Evolutionary conservation across 2,797 vertebrate species (phyloP).

Genomic region (Chaetodon trifasciatus): DNA sequence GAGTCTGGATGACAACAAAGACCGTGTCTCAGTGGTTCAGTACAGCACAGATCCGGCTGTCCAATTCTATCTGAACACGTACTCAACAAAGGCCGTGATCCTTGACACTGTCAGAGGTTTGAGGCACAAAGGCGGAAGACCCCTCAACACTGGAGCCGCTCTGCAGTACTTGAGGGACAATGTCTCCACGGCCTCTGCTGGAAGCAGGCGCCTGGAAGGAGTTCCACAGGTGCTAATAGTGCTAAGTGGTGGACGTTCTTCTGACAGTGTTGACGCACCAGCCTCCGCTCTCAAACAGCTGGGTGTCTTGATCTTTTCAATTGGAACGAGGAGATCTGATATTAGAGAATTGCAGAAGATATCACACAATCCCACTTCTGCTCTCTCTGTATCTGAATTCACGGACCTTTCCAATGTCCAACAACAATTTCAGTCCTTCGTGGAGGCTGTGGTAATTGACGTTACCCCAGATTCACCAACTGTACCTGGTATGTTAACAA

Average conservation of each 20-base stretch:
- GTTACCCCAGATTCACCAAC: slow-evolving; percentile 31
- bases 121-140: slow-evolving; percentile 52
- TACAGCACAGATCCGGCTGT: slow-evolving; percentile 69
- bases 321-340: slow-evolving; percentile 71
- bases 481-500: slow-evolving; percentile 53
- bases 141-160: slow-evolving; percentile 68
- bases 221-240: slow-evolving; percentile 88
- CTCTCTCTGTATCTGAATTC: slow-evolving; percentile 45
- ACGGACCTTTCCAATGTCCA: slow-evolving; percentile 55
- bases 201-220: slow-evolving; percentile 65
- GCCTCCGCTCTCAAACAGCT: slow-evolving; percentile 83
- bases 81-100: slow-evolving; percentile 23
- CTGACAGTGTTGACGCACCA: slow-evolving; percentile 81
- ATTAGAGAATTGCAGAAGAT: slow-evolving; percentile 58
- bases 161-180: slow-evolving; percentile 58
- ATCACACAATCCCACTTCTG: slow-evolving; percentile 28
- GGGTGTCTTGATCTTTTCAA: slow-evolving; percentile 80
- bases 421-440: slow-evolving; percentile 43
- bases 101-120: slow-evolving; percentile 53
- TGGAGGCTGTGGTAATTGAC: slow-evolving; percentile 46
- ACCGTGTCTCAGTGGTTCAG: slow-evolving; percentile 70
- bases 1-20: slow-evolving; percentile 56
- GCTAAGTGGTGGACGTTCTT: slow-evolving; percentile 85
- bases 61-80: slow-evolving; percentile 51
- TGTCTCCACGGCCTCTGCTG: slow-evolving; percentile 29